Base-by-base conservation (phyloP, 2,797 vertebrate genomes). In the Malacoctenus gilli region DNA sequence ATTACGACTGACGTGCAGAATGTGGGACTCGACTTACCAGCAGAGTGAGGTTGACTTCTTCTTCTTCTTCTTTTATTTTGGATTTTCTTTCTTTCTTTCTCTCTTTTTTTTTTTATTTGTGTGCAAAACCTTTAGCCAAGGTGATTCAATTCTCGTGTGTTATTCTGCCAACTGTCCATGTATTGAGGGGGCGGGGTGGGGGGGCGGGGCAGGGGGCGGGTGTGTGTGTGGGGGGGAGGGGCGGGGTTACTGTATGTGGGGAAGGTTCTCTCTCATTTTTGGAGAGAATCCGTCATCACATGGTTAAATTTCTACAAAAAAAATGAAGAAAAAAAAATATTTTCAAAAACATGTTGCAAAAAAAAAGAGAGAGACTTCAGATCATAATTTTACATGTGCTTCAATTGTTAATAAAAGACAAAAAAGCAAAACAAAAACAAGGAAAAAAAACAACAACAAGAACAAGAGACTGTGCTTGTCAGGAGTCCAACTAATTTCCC, bases 341-440 rank as follows among this genome's bases (percentile, higher is more conserved):
- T 92, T 92, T 89, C 82, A 90, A 89, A 90, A 91, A 87, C 72
- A 74, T 75, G 74, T 75, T 65, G 77, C 78, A 77, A 88, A 79
- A 89, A 88, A 80, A 87, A 90, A 86, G 87, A 76, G 86, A 86
- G 87, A 76, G 86, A 84, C 84, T 89, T 94, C 85, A 92, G 73
- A 90, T 94, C 92, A 87, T 90, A 80, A 91, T 90, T 89, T 90
- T 90, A 90, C 92, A 91, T 94, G 93, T 93, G 92, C 92, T 92
- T 93, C 84, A 85, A 94, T 94, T 94, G 88, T 90, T 75, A 75
- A 85, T 85, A 85, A 89, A 86, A 68, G 21, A 80, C 37, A 35
- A 63, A 83, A 82, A 80, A 68, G 23, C 0, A 18, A 80, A 84
- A 65, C 42, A 80, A 85, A 80, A 77, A 73, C 7, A 68, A 52